Evolutionary conservation across 2,888 invertebrate species (phyloP), one percentile per base, ranked within the genome.

Genomic region (Dryadula phaetusa): DNA sequence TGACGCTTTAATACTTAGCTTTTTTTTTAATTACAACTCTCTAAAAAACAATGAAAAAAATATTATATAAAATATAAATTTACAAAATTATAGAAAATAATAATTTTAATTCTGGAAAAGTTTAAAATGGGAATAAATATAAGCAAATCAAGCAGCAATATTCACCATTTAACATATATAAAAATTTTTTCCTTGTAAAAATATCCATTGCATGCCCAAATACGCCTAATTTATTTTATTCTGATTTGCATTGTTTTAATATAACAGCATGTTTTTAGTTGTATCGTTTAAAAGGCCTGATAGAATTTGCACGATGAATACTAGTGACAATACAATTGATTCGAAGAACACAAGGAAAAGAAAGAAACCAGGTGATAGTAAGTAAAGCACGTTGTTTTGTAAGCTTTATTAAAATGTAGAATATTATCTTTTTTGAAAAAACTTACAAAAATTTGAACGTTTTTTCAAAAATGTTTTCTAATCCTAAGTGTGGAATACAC

Each of bases 241-340:
- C 28, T 53, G 22, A 18, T 52, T 66, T 66, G 60, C 60, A 44
- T 37, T 49, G 20, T 63, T 75, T 73, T 76, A 73, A 75, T 75
- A 12, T 78, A 79, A 79, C 82, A 79, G 86, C 87, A 86, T 86
- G 76, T 77, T 81, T 72, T 93, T 94, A 96, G 96, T 96, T 94
- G 96, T 97, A 90, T 96, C 97, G 79, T 97, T 96, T 95, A 97
- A 96, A 95, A 96, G 96, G 87, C 94, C 94, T 77, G 93, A 94
- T 79, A 89, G 82, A 79, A 84, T 87, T 66, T 81, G 78, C 16
- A 74, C 83, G n/a, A 75, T 82, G 65, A 84, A 81, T 72, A 79
- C 77, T 70, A 84, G 80, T 52, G 85, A 82, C 66, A 82, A 85
- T 18, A 83, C 82, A 69, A 81, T 74, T 72, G 85, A 80, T 37